A percentile compares a stretch with the other conserved stretches of the same genome.
phyloP scores from a whole-genome alignment of 2,797 vertebrate species.

The Rhyacichthys aspro region DNA sequence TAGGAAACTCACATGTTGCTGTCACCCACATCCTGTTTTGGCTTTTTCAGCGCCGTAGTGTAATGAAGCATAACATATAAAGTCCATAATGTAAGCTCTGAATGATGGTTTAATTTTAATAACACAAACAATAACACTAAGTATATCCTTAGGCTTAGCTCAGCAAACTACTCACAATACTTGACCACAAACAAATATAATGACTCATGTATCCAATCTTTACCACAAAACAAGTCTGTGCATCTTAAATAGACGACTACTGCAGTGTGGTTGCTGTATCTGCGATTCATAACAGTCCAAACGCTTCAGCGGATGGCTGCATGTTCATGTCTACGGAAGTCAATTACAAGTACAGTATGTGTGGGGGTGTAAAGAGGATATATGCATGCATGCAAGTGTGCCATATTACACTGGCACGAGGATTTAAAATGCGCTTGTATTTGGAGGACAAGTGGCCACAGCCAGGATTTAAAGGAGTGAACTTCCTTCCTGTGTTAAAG shows the following conservation, averaged over 20 bases:
- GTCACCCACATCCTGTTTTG: conserved; percentile 62
- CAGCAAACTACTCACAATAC: conserved; percentile 10
- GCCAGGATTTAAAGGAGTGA: conserved; percentile 50
- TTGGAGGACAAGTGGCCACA: conserved; percentile 7
- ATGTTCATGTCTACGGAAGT: neutral
- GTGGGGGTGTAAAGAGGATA: conserved; percentile 4
- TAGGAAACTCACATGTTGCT: conserved; percentile 1
- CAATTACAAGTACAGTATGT: neutral
- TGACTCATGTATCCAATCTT: neutral
- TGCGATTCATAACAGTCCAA: neutral
- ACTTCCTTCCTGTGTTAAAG: conserved; percentile 65
- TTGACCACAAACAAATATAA: conserved; percentile 1
- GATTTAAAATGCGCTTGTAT: conserved; percentile 16
- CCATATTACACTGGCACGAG: conserved; percentile 5
- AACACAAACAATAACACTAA: conserved; percentile 7
- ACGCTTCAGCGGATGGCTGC: neutral
- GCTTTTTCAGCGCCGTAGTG: conserved; percentile 21
- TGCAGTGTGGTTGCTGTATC: neutral
- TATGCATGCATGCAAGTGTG: conserved; percentile 8
- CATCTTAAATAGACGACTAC: conserved; percentile 4
- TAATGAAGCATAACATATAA: conserved; percentile 17
- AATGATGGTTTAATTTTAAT: conserved; percentile 21
- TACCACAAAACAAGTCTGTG: neutral
- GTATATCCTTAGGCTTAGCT: conserved; percentile 10
- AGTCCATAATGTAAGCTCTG: conserved; percentile 14